A percentile compares a stretch with the other conserved stretches of the same genome.
These are phyloP conservation scores for Halictus quadricinctus DNA, from an alignment of 2,888 invertebrate species.

Conservation along the genomic window DNA sequence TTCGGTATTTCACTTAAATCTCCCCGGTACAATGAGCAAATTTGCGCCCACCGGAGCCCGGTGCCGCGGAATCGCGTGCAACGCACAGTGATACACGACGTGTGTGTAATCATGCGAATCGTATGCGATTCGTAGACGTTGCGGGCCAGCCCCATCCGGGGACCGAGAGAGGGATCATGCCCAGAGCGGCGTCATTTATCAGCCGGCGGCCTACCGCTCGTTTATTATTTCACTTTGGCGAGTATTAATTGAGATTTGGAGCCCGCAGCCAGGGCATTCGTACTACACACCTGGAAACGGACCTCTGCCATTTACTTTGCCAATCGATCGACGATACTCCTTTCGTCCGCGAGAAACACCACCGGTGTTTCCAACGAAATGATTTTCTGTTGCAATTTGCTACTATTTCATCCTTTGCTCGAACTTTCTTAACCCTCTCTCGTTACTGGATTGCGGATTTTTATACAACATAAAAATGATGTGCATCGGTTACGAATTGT, in stretches of 20 bases:
- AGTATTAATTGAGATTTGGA: conserved; percentile 71
- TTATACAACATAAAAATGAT: too few relatives aligned
- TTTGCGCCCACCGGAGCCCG: conserved; percentile 14
- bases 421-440: too few relatives aligned
- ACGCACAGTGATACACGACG: conserved; percentile 32
- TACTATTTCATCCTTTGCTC: too few relatives aligned
- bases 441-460: too few relatives aligned
- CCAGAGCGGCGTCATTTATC: conserved; percentile 68
- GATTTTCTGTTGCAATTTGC: background rate
- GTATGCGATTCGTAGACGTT: conserved; percentile 45
- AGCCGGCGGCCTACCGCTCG: conserved; percentile 56
- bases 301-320: conserved; percentile 7
- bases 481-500: too few relatives aligned
- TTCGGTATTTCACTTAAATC: conserved; percentile 23
- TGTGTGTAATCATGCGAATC: conserved; percentile 46
- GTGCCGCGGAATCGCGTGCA: conserved; percentile 34
- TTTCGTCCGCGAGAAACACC: background rate
- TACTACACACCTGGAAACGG: conserved; percentile 55
- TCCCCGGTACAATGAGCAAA: conserved; percentile 17
- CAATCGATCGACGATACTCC: conserved; percentile 15
- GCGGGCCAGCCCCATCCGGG: conserved; percentile 20
- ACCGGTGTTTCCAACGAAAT: background rate
- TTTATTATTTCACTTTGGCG: conserved; percentile 69
- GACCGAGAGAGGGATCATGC: conserved; percentile 49
- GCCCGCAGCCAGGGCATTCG: conserved; percentile 52